Evolutionary conservation across 2,888 invertebrate species (phyloP).

Genomic region (Ptychoptera contaminata): DNA sequence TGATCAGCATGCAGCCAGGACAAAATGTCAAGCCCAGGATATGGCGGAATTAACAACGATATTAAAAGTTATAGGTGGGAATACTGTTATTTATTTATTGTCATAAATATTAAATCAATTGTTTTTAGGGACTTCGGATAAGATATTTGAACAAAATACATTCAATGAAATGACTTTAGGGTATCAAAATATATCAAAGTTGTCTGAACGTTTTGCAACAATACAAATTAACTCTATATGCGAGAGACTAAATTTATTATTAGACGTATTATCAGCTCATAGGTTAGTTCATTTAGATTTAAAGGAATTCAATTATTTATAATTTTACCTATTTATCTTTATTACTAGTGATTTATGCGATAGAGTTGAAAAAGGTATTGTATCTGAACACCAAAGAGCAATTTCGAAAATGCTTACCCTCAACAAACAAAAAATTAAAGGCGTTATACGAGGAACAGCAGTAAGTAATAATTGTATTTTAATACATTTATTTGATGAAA

Average conservation of each 20-base stretch:
- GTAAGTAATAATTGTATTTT: slow-evolving; percentile 24
- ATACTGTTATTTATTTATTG: too few relatives aligned
- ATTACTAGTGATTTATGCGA: slow-evolving; percentile 35
- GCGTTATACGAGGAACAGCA: slow-evolving; percentile 42
- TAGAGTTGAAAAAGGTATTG: slow-evolving; percentile 42
- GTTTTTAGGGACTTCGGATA: slow-evolving; percentile 10
- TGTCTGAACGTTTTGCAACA: slow-evolving; percentile 12
- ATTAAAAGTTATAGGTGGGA: slow-evolving; percentile 12
- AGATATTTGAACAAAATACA: slow-evolving; percentile 11
- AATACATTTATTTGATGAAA: slow-evolving; percentile 1
- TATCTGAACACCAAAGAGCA: slow-evolving; percentile 43
- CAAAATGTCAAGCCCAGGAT: slow-evolving; percentile 12
- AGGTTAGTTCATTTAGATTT: slow-evolving; percentile 9
- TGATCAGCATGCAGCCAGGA: slow-evolving; percentile 13
- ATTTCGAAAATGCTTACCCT: slow-evolving; percentile 42
- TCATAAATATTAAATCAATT: not conserved
- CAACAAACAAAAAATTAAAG: slow-evolving; percentile 45
- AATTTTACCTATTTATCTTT: not conserved
- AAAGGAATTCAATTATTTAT: not conserved
- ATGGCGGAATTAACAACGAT: slow-evolving; percentile 14
- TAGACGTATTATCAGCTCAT: slow-evolving; percentile 15
- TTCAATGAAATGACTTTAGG: slow-evolving; percentile 12
- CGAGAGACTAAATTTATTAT: slow-evolving; percentile 13
- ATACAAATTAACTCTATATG: slow-evolving; percentile 13
- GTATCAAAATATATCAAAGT: slow-evolving; percentile 12